Conservation (phyloP, 2,888 invertebrate species). For the Ichneumoninae sp. region DNA sequence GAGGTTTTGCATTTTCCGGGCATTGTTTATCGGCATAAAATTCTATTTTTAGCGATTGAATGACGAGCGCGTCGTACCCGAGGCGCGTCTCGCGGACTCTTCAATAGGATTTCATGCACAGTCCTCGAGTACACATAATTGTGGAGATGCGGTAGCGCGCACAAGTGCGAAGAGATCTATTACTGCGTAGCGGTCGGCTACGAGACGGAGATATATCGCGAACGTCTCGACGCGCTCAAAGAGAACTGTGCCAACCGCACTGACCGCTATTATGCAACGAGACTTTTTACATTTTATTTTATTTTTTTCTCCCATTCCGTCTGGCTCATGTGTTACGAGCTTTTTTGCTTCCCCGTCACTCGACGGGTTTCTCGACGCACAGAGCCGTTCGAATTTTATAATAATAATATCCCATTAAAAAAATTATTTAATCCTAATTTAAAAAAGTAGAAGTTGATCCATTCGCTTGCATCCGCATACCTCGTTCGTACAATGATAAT, state of each 20-base stretch:
- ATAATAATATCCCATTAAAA: too few species aligned
- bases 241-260: conserved; percentile 76
- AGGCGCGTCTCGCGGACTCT: conserved; percentile 30
- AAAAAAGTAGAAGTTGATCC: too few species aligned
- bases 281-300: conserved; percentile 63
- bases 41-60: conserved; percentile 55
- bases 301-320: conserved; percentile 36
- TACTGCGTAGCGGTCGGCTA: conserved; percentile 35
- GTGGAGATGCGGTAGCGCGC: conserved; percentile 60
- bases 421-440: too few species aligned
- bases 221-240: conserved; percentile 53
- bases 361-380: background rate
- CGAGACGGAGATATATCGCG: conserved; percentile 18
- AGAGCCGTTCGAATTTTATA: background rate
- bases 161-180: conserved; percentile 61
- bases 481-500: too few species aligned
- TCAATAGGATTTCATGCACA: conserved; percentile 48
- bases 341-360: conserved; percentile 13
- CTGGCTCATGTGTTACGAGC: conserved; percentile 44
- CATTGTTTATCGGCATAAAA: conserved; percentile 25
- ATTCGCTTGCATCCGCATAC: too few species aligned
- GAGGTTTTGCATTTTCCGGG: conserved; percentile 7
- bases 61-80: conserved; percentile 15
- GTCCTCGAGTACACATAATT: conserved; percentile 44
- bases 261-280: conserved; percentile 76